Base-by-base conservation (phyloP, 2,113 vertebrate genomes). In the Pandion haliaetus region DNA sequence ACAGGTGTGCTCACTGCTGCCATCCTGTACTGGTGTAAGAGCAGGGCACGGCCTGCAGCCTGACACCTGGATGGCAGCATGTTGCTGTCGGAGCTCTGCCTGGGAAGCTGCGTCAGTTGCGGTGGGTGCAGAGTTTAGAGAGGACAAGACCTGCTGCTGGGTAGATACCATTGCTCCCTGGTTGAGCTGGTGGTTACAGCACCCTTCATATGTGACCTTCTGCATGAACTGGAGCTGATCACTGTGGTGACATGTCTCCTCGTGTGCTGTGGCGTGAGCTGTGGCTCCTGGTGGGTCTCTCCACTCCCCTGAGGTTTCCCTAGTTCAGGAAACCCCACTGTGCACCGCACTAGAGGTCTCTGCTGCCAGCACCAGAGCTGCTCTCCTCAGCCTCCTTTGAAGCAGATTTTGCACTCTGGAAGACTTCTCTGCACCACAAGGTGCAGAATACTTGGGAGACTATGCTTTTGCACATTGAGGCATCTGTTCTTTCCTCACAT, bases 71-170 rank as follows among this genome's bases (percentile, higher is more conserved):
- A 24, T 25, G 23, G 49, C 49, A 25, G 23, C 49, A 2, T 14
- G 7, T 50, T 50, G 14, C 24, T 23, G 8, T 0, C 14, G 4
- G 34, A 29, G 47, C n/a, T 38, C n/a, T 16, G 26, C 2, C 66
- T 28, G 66, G 12, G 45, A 14, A 69, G 45, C 34, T 36, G 24
- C 2, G 1, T 5, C 49, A 31, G 69, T 31, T 0, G 1, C 0
- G 4, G 5, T 1, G 6, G 36, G 49, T 9, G 14, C 45, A 12
- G 17, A 24, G 36, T 11, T 49, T 12, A 31, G 69, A 40, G 69
- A 17, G 21, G 2, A 1, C 8, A 10, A 1, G 15, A 36, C 36
- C 15, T 72, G 2, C 26, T 72, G 20, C 3, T 1, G 2, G 28
- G 36, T 23, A 1, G 50, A 32, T 9, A 17, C 20, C 20, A 10